Conservation (phyloP, 2,113 vertebrate species). For the Syngnathus typhle region DNA sequence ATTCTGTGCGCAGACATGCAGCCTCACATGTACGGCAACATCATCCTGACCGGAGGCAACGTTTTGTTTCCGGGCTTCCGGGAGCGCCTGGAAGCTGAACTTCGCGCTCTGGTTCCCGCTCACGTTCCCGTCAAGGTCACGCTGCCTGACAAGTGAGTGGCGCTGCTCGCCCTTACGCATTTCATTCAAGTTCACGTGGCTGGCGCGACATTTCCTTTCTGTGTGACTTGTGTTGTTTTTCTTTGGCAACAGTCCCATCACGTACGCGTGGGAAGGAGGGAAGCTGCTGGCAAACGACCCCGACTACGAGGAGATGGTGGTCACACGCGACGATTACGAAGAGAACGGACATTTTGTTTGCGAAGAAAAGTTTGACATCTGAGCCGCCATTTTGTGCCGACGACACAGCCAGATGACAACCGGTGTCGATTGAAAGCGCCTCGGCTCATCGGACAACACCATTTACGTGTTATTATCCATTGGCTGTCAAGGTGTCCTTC, state of each 20-base stretch:
- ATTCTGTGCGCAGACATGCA: conserved; percentile 84
- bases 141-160: conserved; percentile 83
- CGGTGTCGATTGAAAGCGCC: neutral
- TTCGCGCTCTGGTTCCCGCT: conserved; percentile 85
- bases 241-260: conserved; percentile 78
- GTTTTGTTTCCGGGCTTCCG: conserved; percentile 87
- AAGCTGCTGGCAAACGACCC: conserved; percentile 89
- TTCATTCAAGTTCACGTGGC: neutral
- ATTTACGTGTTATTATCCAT: neutral
- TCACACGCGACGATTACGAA: conserved; percentile 95
- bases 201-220: no score
- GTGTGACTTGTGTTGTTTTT: neutral
- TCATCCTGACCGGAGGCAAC: conserved; percentile 92
- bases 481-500: no score
- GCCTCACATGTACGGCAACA: conserved; percentile 96
- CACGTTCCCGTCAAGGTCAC: conserved; percentile 87
- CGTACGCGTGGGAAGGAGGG: conserved; percentile 93
- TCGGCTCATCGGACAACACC: no score
- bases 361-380: conserved; percentile 98
- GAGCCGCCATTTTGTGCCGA: conserved; percentile 30
- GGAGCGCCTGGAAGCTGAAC: conserved; percentile 87
- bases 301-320: conserved; percentile 94
- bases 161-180: neutral
- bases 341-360: conserved; percentile 93
- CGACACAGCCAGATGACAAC: accelerated